These are phyloP conservation scores for Malacoraja senta DNA, from an alignment of 2,797 vertebrate species.

Conservation along the genomic window DNA sequence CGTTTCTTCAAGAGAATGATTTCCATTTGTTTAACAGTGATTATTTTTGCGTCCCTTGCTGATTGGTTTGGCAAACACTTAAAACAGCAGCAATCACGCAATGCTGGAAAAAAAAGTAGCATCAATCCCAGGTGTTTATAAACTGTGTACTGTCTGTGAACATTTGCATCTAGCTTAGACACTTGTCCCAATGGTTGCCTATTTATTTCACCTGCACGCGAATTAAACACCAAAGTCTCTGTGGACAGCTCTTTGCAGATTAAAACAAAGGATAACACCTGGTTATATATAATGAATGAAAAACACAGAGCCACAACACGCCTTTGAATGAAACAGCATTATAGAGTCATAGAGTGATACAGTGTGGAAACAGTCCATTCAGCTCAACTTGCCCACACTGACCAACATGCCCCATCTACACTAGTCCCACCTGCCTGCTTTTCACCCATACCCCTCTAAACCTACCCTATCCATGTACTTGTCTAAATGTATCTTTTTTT, in stretches of 20 bases:
- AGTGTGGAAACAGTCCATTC: no score
- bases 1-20: not conserved
- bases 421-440: no score
- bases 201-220: conserved; percentile 1
- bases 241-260: not conserved
- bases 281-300: not conserved
- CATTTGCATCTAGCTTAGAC: not conserved
- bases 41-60: not conserved
- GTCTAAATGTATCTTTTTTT: no score
- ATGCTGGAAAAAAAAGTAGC: not conserved
- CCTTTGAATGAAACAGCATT: not conserved
- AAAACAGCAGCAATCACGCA: not conserved
- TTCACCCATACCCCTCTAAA: no score
- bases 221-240: not conserved
- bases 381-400: no score
- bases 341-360: not conserved
- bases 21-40: not conserved
- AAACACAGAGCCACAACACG: not conserved
- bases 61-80: not conserved
- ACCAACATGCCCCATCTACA: no score
- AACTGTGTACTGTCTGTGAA: not conserved
- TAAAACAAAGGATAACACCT: not conserved
- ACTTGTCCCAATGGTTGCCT: not conserved
- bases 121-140: not conserved
- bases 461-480: no score